Evolutionary conservation across 53 echinoderm and acorn worm species (phyloP), one percentile per base, ranked within the genome.

Genomic region (Temnopleurus reevesii): DNA sequence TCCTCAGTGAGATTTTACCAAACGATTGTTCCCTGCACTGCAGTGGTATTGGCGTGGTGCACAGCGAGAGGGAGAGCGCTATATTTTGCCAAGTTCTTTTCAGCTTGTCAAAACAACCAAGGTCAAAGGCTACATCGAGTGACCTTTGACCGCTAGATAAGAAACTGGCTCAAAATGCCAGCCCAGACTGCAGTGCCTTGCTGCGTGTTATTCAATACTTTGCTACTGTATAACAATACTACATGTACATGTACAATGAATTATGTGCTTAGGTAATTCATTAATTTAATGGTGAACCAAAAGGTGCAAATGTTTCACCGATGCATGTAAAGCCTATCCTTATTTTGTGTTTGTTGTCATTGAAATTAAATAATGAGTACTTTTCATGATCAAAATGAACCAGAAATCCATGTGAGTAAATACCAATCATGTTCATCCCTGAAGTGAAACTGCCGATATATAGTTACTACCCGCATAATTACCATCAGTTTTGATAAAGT

Each of bases 21-120:
- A 53, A 33, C 55, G 38, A 83, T 83, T 83, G 83, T 83, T 55
- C 83, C 54, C 17, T 21, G 55, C 35, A 23, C 31, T 53, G 54
- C 53, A 21, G 36, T 54, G 55, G 54, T 83, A 83, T 57, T 56
- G 24, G 13, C 6, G 55, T 83, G 57, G 51, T 8, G 36, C 55
- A n/a, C n/a, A 71, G 71, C 80, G 80, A 80, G 53, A 26, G 51
- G n/a, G 80, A 71, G 36, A 36, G 71, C 18, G 71, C 71, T 71
- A 41, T 41, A 71, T 71, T 71, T 71, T 41, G 43, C 41, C 71
- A 71, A 71, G 71, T 71, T 71, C 71, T 71, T 71, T 71, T 71
- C 71, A 71, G 79, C 49, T 79, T 79, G 55, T 83, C 83, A 83
- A 85, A 66, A 87, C 71, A 87, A 54, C 30, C 47, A 23, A 87